Evolutionary conservation across 2,888 invertebrate genomes (phyloP).

Genomic region (Stenurella melanura): DNA sequence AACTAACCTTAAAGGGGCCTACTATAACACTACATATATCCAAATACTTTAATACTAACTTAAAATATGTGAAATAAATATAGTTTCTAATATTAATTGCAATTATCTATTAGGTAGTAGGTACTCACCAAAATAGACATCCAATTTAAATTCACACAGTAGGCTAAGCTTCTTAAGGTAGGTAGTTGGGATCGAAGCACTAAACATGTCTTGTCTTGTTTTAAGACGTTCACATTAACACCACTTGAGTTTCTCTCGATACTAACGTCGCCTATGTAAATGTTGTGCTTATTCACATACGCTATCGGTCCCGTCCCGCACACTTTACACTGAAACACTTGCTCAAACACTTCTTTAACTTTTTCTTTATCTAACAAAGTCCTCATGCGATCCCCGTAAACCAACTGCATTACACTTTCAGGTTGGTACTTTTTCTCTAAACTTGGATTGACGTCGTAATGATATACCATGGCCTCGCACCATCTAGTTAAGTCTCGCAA

Average conservation of each 20-base stretch:
- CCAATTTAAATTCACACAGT: slow-evolving; percentile 94
- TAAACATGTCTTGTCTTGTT: slow-evolving; percentile 70
- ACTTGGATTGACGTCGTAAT: slow-evolving; percentile 62
- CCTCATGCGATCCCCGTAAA: slow-evolving; percentile 93
- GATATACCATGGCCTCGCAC: slow-evolving; percentile 84
- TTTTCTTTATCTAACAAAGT: slow-evolving; percentile 84
- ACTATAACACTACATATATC: too few species aligned
- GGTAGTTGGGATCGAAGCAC: slow-evolving; percentile 78
- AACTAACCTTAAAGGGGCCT: too few species aligned
- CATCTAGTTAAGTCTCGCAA: slow-evolving; percentile 95
- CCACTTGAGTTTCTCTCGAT: slow-evolving; percentile 61
- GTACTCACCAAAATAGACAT: slow-evolving; percentile 87
- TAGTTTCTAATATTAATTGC: neutral
- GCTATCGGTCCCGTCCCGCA: slow-evolving; percentile 77
- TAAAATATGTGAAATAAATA: neutral
- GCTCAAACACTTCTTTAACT: slow-evolving; percentile 76
- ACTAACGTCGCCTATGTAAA: slow-evolving; percentile 82
- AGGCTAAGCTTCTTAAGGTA: slow-evolving; percentile 85
- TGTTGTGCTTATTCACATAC: slow-evolving; percentile 76
- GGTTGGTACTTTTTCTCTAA: slow-evolving; percentile 69
- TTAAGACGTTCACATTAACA: slow-evolving; percentile 64
- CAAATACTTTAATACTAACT: neutral
- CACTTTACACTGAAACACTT: slow-evolving; percentile 74
- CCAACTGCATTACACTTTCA: slow-evolving; percentile 81
- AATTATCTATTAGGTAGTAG: neutral